These are phyloP conservation scores for Drosophila sulfurigaster DNA, from an alignment of 1,140 invertebrate species.

Conservation along the genomic window DNA sequence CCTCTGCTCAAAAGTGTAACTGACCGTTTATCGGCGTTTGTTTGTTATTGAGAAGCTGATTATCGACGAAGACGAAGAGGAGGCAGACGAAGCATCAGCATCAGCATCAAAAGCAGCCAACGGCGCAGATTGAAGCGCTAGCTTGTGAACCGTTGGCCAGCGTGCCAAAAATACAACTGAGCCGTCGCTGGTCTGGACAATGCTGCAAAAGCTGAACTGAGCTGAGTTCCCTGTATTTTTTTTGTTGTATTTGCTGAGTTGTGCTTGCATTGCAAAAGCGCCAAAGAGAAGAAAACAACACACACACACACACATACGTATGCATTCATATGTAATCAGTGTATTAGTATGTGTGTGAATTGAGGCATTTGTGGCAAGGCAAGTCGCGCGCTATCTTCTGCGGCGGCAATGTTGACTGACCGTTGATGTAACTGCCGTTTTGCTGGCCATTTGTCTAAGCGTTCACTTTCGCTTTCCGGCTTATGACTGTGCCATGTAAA, in stretches of 20 bases:
- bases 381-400: constrained; percentile 70
- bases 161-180: constrained; percentile 76
- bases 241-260: constrained; percentile 31
- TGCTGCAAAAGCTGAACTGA: constrained; percentile 28
- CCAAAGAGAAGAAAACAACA: constrained; percentile 9
- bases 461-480: constrained; percentile 76
- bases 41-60: constrained; percentile 29
- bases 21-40: constrained; percentile 36
- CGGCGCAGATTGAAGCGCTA: constrained; percentile 62
- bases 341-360: constrained; percentile 28
- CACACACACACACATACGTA: neutral
- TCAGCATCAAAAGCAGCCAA: constrained; percentile 35
- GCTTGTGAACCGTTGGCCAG: constrained; percentile 72
- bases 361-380: constrained; percentile 63
- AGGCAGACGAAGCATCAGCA: constrained; percentile 6
- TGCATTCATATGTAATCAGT: neutral
- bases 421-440: constrained; percentile 63
- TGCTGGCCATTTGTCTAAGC: constrained; percentile 61
- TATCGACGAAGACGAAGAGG: constrained; percentile 30
- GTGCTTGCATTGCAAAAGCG: constrained; percentile 54
- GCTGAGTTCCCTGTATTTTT: constrained; percentile 16
- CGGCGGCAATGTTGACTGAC: constrained; percentile 64
- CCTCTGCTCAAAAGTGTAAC: constrained; percentile 13
- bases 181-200: constrained; percentile 20
- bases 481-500: constrained; percentile 25